Base-by-base conservation (phyloP, 1,140 invertebrate genomes). In the Polypedilum vanderplanki region DNA sequence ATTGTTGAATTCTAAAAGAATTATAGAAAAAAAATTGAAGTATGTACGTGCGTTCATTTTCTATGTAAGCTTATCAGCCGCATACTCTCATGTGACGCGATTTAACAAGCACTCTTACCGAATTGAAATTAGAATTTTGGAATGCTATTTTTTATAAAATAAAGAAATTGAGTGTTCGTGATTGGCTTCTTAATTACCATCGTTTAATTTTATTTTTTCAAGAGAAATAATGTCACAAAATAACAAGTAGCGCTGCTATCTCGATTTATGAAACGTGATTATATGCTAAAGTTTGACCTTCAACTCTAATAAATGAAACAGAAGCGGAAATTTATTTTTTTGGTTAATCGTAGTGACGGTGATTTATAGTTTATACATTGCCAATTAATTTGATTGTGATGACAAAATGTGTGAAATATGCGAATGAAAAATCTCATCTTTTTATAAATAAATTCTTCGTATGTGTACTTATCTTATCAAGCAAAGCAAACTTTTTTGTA, bases 91-190 rank as follows among this genome's bases (percentile, higher is more conserved):
- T 57, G 46, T 57, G 46, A 57, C 46, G 46, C 46, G 46, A 57
- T n/a, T 57, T 33, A 33, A 33, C 24, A 33, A 33, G 24, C 5
- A 33, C 2, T 33, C 24, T 33, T 33, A 33, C 24, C 24, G 24
- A 33, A 33, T 33, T 33, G 5, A 33, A 33, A 33, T 33, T 33
- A 33, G 24, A 33, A 33, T 33, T 33, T 33, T 5, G 24, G 24
- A 33, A 33, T 33, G 24, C 24, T n/a, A 33, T 33, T 1, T 33
- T 33, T n/a, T n/a, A n/a, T n/a, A 5, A 5, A 33, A 33, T 12
- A 57, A 57, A 57, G 46, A 57, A 57, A 57, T 57, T 57, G n/a
- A 57, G n/a, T 15, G n/a, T 57, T 57, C 46, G 46, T 57, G 46
- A 57, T 57, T 57, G 12, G 46, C 0, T 57, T 57, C 46, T 57